These are phyloP conservation scores for Brachypodius melanocephalos DNA, from an alignment of 2,113 vertebrate genomes.

Conservation along the genomic window DNA sequence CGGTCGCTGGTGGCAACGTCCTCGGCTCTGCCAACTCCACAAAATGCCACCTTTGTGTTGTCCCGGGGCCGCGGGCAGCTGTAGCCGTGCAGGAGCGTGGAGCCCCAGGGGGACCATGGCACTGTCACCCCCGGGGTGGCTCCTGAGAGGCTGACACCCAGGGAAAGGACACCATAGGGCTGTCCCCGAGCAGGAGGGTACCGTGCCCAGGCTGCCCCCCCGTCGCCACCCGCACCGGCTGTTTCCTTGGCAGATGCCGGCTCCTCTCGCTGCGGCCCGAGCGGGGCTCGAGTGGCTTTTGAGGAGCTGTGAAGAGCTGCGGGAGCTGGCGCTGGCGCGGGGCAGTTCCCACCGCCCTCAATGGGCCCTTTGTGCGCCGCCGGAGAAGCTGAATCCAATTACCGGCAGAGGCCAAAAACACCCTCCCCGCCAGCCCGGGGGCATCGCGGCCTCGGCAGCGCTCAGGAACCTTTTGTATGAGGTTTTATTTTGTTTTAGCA, in stretches of 20 bases:
- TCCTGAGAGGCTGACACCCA: neutral
- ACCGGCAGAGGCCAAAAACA: neutral
- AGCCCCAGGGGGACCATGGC: accelerated
- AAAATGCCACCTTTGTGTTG: constrained; percentile 25
- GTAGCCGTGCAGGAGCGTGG: neutral
- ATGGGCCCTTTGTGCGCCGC: constrained; percentile 69
- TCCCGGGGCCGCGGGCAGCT: neutral
- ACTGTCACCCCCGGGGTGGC: accelerated
- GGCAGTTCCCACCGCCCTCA: constrained; percentile 58
- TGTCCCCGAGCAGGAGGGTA: neutral
- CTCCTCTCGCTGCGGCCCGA: neutral
- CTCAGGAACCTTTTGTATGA: neutral
- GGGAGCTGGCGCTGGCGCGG: constrained; percentile 36
- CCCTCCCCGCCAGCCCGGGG: neutral
- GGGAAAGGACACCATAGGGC: neutral
- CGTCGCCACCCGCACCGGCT: neutral
- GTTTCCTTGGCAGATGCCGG: neutral
- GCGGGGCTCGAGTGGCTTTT: constrained; percentile 57
- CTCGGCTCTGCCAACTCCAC: neutral
- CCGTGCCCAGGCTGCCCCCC: accelerated
- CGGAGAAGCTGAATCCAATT: constrained; percentile 69
- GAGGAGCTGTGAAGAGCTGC: constrained; percentile 63
- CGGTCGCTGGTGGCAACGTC: constrained; percentile 16
- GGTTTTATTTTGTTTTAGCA: neutral
- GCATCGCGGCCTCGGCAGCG: neutral